Evolutionary conservation across 2,888 invertebrate genomes (phyloP).

Genomic region (Chrysotoxum bicinctum): DNA sequence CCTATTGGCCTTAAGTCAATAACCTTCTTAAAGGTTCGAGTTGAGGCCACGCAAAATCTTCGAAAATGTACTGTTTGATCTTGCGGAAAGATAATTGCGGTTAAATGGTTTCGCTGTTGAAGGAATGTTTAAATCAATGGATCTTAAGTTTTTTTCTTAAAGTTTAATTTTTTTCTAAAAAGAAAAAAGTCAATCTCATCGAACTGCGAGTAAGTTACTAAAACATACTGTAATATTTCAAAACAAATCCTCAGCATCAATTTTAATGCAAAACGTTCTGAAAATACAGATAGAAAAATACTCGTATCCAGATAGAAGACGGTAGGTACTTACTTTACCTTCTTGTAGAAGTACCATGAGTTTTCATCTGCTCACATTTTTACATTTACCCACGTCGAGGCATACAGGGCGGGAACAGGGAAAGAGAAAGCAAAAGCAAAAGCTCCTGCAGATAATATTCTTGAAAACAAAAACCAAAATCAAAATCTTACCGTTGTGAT

Average conservation of each 20-base stretch:
- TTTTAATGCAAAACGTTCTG: conserved; percentile 7
- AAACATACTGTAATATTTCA: neutral
- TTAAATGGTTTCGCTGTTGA: no score
- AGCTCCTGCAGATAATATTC: neutral
- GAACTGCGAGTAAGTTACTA: neutral
- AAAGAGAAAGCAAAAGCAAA: conserved; percentile 13
- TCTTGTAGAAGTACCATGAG: neutral
- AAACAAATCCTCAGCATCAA: neutral
- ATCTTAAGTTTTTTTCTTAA: no score
- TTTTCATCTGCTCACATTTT: conserved; percentile 3
- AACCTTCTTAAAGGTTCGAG: no score
- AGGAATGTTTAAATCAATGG: no score
- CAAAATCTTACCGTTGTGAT: conserved; percentile 48
- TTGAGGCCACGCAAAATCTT: no score
- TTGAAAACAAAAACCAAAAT: conserved; percentile 39
- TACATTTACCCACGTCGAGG: conserved; percentile 2
- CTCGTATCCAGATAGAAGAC: neutral
- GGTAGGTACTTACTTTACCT: neutral
- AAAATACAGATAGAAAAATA: neutral
- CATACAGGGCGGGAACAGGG: neutral
- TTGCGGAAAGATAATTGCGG: no score
- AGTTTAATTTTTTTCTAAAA: no score
- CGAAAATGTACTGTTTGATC: no score
- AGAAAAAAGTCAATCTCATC: neutral
- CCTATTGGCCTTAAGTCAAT: no score